phyloP scores from a whole-genome alignment of 2,888 invertebrate species.

The Chromoteleia sp. region DNA sequence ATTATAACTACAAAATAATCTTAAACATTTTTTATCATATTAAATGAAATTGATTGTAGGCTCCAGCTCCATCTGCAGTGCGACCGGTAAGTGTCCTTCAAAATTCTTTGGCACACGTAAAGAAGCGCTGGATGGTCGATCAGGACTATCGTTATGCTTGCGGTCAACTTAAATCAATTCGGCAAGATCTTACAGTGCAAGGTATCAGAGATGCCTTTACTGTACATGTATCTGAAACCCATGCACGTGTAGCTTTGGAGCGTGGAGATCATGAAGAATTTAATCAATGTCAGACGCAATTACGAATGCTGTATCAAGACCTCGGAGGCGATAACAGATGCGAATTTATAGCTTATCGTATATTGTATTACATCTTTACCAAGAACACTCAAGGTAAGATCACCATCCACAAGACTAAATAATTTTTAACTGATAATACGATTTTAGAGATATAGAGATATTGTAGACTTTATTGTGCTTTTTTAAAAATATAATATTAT shows the following conservation, averaged over 20 bases:
- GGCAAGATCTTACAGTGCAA: slow-evolving; percentile 99
- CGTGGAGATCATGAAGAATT: slow-evolving; percentile 99
- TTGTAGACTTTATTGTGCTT: no score
- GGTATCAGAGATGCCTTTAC: slow-evolving; percentile 97
- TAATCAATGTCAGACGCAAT: slow-evolving; percentile 99
- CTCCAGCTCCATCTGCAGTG: slow-evolving; percentile 96
- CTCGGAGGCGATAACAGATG: slow-evolving; percentile 90
- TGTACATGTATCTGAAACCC: slow-evolving; percentile 99
- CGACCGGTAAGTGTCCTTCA: slow-evolving; percentile 94
- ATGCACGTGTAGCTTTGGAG: slow-evolving; percentile 98
- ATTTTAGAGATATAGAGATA: no score
- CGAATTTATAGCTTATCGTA: slow-evolving; percentile 98
- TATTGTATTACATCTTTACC: slow-evolving; percentile 99
- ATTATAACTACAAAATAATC: no score
- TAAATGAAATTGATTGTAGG: slow-evolving; percentile 86
- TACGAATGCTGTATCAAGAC: slow-evolving; percentile 96
- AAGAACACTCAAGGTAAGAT: slow-evolving; percentile 96
- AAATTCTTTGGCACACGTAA: slow-evolving; percentile 95
- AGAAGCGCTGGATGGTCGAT: slow-evolving; percentile 94
- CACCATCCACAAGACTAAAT: slow-evolving; percentile 7
- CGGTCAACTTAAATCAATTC: slow-evolving; percentile 98
- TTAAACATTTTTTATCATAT: not conserved
- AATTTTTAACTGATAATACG: not conserved
- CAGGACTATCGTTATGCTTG: slow-evolving; percentile 98
- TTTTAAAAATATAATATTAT: no score